These are phyloP conservation scores for Octonoba sinensis DNA, from an alignment of 2,888 invertebrate genomes.

Conservation along the genomic window DNA sequence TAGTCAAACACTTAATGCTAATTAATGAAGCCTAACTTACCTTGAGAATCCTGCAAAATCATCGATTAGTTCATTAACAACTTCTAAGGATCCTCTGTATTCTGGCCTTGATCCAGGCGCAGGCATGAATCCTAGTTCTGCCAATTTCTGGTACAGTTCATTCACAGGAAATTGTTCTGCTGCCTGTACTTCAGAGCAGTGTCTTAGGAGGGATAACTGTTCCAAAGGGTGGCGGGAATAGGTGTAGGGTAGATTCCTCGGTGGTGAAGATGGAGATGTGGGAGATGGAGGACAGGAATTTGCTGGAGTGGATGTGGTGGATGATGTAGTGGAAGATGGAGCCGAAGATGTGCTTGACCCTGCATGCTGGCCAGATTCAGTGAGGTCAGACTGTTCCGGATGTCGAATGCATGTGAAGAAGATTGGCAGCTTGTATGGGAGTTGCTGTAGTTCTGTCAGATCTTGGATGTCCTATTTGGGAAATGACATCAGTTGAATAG, in stretches of 20 bases:
- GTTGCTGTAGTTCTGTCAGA: constrained; percentile 37
- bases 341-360: neutral
- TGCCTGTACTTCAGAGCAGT: constrained; percentile 50
- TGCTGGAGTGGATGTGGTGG: constrained; percentile 33
- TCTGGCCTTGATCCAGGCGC: constrained; percentile 43
- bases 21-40: constrained; percentile 2
- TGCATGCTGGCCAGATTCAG: constrained; percentile 60
- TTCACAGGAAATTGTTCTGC: constrained; percentile 43
- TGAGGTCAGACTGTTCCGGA: constrained; percentile 51
- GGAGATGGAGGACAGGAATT: constrained; percentile 9
- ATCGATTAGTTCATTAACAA: constrained; percentile 51
- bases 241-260: constrained; percentile 27
- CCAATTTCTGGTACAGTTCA: constrained; percentile 25
- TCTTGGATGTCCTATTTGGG: constrained; percentile 43
- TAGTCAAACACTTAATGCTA: too few relatives aligned
- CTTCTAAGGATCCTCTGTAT: constrained; percentile 55
- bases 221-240: constrained; percentile 56
- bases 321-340: constrained; percentile 14
- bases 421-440: constrained; percentile 44
- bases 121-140: constrained; percentile 37
- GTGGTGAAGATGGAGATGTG: constrained; percentile 8
- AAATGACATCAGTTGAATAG: neutral
- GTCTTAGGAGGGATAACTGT: constrained; percentile 43
- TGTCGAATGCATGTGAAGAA: constrained; percentile 53
- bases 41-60: constrained; percentile 41